Evolutionary conservation across 2,113 vertebrate genomes (phyloP).

Genomic region (Panthera uncia): DNA sequence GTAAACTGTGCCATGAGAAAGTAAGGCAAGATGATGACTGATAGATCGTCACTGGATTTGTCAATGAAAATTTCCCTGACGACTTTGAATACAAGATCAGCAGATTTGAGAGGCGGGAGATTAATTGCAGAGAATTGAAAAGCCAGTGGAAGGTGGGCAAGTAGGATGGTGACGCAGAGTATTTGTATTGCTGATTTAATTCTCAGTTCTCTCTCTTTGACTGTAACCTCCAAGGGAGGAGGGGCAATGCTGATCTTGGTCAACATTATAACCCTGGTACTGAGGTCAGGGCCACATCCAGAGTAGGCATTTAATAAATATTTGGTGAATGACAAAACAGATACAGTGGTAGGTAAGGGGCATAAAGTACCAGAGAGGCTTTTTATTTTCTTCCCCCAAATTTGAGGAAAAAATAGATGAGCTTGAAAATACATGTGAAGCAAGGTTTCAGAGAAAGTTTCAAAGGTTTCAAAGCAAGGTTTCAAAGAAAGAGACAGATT

Average conservation of each 20-base stretch:
- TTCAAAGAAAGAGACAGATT: background rate
- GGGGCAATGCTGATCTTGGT: background rate
- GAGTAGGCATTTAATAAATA: background rate
- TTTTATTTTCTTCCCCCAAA: conserved; percentile 33
- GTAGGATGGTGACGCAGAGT: background rate
- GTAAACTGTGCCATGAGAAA: background rate
- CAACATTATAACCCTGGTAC: background rate
- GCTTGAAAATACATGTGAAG: background rate
- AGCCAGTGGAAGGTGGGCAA: background rate
- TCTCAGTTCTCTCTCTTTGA: background rate
- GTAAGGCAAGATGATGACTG: background rate
- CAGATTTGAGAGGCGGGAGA: background rate
- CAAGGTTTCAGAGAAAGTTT: background rate
- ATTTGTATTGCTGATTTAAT: background rate
- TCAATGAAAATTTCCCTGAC: background rate
- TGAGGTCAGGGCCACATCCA: background rate
- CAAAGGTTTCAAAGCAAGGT: background rate
- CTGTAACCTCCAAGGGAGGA: background rate
- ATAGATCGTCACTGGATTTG: background rate
- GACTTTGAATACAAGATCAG: background rate
- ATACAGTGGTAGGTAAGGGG: background rate
- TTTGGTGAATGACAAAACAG: background rate
- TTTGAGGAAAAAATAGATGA: background rate
- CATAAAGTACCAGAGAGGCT: background rate
- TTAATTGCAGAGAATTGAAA: background rate